Evolutionary conservation across 2,113 vertebrate genomes (phyloP).

Genomic region (Hystrix brachyura): DNA sequence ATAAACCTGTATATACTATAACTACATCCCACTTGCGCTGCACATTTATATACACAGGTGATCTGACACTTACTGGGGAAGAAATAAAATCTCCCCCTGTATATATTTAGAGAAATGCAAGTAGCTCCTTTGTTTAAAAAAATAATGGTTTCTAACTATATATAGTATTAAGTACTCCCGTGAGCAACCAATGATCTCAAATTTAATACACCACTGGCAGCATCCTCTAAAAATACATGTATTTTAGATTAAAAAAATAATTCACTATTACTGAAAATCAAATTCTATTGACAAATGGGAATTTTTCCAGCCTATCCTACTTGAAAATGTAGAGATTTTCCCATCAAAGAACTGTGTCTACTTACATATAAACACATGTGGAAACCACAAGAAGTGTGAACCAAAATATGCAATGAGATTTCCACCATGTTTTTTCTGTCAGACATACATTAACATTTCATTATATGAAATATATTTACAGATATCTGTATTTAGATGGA

Average conservation of each 20-base stretch:
- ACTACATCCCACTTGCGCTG: background rate
- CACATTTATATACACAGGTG: background rate
- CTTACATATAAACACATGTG: background rate
- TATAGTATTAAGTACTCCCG: background rate
- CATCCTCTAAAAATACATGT: background rate
- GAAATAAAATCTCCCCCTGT: background rate
- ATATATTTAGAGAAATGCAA: slow-evolving; percentile 3
- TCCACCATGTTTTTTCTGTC: background rate
- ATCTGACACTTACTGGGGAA: background rate
- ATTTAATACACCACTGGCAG: background rate
- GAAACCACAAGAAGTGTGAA: background rate
- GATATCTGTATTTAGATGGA: background rate
- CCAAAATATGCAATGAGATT: background rate
- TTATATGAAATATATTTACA: background rate
- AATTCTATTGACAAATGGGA: background rate
- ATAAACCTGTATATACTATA: background rate
- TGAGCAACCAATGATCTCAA: background rate
- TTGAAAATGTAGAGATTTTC: background rate
- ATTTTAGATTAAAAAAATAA: background rate
- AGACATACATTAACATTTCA: background rate
- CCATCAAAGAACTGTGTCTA: background rate
- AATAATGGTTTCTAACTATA: background rate
- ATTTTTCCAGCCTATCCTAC: background rate
- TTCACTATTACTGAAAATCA: background rate
- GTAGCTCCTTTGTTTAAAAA: background rate